A percentile compares a stretch with the other conserved stretches of the same genome.
Evolutionary conservation across 2,888 invertebrate genomes (phyloP).

Genomic region (Andrena dorsata): DNA sequence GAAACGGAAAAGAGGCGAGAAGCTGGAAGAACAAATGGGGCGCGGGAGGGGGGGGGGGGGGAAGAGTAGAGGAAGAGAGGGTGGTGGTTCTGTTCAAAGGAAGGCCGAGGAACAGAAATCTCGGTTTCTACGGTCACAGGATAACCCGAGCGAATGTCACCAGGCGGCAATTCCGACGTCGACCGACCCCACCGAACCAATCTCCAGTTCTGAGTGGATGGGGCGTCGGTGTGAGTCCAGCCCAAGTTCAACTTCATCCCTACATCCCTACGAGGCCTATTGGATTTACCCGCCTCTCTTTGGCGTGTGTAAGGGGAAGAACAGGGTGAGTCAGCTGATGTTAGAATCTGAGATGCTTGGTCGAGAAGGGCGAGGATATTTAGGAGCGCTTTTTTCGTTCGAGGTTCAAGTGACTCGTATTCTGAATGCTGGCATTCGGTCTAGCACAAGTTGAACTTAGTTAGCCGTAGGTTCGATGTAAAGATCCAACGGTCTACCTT

Average conservation of each 20-base stretch:
- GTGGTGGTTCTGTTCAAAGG: neutral
- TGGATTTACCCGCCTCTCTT: slow-evolving; percentile 6
- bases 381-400: neutral
- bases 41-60: neutral
- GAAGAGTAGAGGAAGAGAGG: slow-evolving; percentile 30
- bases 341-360: neutral
- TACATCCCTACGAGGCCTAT: slow-evolving; percentile 16
- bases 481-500: neutral
- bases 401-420: neutral
- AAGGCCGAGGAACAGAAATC: slow-evolving; percentile 35
- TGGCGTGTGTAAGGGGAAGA: neutral
- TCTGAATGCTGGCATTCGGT: too few species aligned
- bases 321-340: neutral
- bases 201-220: slow-evolving; percentile 51
- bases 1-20: neutral
- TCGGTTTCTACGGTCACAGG: slow-evolving; percentile 21
- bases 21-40: neutral
- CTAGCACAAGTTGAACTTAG: too few species aligned
- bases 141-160: slow-evolving; percentile 31
- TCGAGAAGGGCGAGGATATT: neutral
- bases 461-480: too few species aligned
- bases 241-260: slow-evolving; percentile 26
- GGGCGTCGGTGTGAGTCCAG: slow-evolving; percentile 13
- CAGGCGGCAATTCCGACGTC: slow-evolving; percentile 38
- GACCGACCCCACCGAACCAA: slow-evolving; percentile 49